Evolutionary conservation across 2,888 invertebrate genomes (phyloP), one percentile per base, ranked within the genome.

Genomic region (Sarcophaga caerulescens): DNA sequence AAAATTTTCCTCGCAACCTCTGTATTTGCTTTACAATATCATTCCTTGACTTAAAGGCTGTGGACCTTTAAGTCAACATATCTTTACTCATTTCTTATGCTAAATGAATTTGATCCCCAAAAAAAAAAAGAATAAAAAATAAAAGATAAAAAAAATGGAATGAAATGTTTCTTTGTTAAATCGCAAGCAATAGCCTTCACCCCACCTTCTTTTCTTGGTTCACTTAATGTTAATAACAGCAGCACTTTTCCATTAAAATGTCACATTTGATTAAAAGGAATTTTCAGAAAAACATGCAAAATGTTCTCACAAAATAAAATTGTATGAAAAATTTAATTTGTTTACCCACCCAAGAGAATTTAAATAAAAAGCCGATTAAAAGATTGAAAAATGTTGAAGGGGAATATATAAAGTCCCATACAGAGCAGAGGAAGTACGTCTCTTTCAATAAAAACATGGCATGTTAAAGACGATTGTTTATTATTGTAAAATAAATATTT

Each of bases 201-300:
- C 6, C 17, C 1, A 8, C 11, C 11, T 69, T 52, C n/a, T 17
- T 57, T 70, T 23, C 2, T 14, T 17, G 17, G 52, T 52, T 8
- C 52, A 21, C 21, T 68, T 45, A 14, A 17, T 69, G 69, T 52
- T 52, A 17, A 52, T 52, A 17, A 10, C 3, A 57, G 25, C 57
- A 70, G 57, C 0, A 57, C 25, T 70, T 35, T 25, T 70, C 70
- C 70, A 70, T 70, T 70, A 70, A 70, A 70, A 57, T 57, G 70
- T 70, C 70, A 70, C 57, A 70, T 57, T 57, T 70, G 25, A 59
- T 69, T 21, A 69, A n/a, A 17, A 21, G 2, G 11, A 14, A 47
- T 14, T 4, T 52, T 1, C 52, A 12, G 17, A 17, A n/a, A 8
- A 25, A 70, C 70, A 35, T 68, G 21, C 21, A 19, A 68, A 10